Evolutionary conservation across 1,140 invertebrate genomes (phyloP), one percentile per base, ranked within the genome.

Genomic region (Mercenaria mercenaria): DNA sequence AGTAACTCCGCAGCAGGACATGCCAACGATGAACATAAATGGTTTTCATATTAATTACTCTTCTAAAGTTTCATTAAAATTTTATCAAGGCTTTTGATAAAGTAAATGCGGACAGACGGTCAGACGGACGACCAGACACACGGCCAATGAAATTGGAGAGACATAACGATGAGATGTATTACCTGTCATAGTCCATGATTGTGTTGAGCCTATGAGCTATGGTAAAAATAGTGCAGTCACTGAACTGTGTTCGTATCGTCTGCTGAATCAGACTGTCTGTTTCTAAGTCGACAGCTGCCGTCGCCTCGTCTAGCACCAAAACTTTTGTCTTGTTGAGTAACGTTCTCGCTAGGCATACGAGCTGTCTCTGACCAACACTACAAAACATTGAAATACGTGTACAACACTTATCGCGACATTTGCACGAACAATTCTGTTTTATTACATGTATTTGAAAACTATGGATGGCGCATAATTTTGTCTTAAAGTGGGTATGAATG

Each of bases 131-230:
- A n/a, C n/a, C n/a, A n/a, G n/a, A n/a, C n/a, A n/a, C n/a, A n/a
- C n/a, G n/a, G n/a, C n/a, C n/a, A n/a, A n/a, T n/a, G n/a, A n/a
- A n/a, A n/a, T n/a, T n/a, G n/a, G n/a, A n/a, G n/a, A n/a, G n/a
- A n/a, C n/a, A n/a, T n/a, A n/a, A n/a, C n/a, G n/a, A n/a, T n/a
- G n/a, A n/a, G n/a, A n/a, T n/a, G n/a, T n/a, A n/a, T 84, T 43
- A 93, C 93, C 92, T 93, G 81, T 93, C 92, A 64, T 89, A 91
- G 85, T 99, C 98, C 97, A 99, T 97, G 81, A 99, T 99, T 50
- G 98, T 99, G 95, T 99, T 99, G 74, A 99, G 97, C 41, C 98
- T 97, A 96, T 99, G 98, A 64, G 98, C 98, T 95, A 99, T 99
- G 0, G 98, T 99, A 43, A 99, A 96, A 72, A 99, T 97, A 29